These are phyloP conservation scores for Platyscapa corneri DNA, from an alignment of 1,140 invertebrate species.

Conservation along the genomic window DNA sequence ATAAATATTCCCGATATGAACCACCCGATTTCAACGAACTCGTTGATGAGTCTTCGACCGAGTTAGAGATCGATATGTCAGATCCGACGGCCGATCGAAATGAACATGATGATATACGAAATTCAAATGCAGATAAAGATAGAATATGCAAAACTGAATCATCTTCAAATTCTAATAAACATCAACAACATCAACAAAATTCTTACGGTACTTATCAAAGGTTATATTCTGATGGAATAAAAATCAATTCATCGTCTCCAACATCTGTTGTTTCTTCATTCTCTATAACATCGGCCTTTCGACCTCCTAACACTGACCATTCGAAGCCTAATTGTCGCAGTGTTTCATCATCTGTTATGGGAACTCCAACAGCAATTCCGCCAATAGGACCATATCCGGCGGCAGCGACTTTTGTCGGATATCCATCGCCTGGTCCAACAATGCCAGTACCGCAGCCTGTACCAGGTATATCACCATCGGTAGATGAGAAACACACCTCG, in stretches of 20 bases:
- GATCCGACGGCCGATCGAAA: constrained; percentile 75
- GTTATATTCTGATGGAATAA: constrained; percentile 66
- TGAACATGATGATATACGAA: constrained; percentile 59
- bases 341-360: constrained; percentile 62
- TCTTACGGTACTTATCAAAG: constrained; percentile 66
- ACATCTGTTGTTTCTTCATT: constrained; percentile 76
- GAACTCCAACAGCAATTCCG: constrained; percentile 66
- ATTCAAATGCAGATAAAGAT: constrained; percentile 62
- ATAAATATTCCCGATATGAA: constrained; percentile 78
- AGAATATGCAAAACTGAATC: constrained; percentile 67
- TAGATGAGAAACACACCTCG: constrained; percentile 71
- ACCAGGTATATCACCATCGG: constrained; percentile 60
- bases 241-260: constrained; percentile 60
- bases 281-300: constrained; percentile 83
- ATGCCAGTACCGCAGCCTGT: constrained; percentile 68
- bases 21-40: constrained; percentile 86
- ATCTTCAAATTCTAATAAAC: constrained; percentile 61
- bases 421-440: constrained; percentile 71
- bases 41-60: constrained; percentile 85
- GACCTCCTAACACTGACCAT: constrained; percentile 78
- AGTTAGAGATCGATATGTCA: constrained; percentile 86
- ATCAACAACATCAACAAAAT: constrained; percentile 51
- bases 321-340: constrained; percentile 64
- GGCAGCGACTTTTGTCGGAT: constrained; percentile 79
- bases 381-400: constrained; percentile 78